These are phyloP conservation scores for Hydra vulgaris DNA, from an alignment of 30 jellyfish, hydroid and myxozoan species.

Conservation along the genomic window DNA sequence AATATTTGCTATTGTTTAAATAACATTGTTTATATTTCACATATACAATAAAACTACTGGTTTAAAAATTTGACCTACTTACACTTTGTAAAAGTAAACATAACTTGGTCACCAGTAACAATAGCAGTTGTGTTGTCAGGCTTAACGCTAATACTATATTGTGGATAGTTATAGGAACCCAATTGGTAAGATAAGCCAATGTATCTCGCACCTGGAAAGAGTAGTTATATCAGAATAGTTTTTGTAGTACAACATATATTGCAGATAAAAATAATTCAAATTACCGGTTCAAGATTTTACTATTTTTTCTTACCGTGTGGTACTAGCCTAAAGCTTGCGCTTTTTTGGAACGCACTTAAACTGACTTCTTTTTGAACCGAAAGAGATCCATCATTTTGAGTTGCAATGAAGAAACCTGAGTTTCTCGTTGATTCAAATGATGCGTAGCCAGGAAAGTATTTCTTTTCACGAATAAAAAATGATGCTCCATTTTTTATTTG, in stretches of 20 bases:
- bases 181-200: not conserved
- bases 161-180: slow-evolving; percentile 9
- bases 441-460: not conserved
- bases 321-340: not conserved
- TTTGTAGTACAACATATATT: too few species aligned
- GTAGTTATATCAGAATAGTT: too few species aligned
- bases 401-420: not conserved
- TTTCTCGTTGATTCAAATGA: not conserved
- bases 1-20: too few species aligned
- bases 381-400: not conserved
- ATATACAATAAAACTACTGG: too few species aligned
- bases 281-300: too few species aligned
- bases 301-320: not conserved
- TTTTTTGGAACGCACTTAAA: not conserved
- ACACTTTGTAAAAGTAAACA: too few species aligned
- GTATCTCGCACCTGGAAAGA: not conserved
- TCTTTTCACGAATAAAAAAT: not conserved
- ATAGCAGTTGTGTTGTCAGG: not conserved
- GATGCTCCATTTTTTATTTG: not conserved
- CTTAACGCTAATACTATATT: not conserved
- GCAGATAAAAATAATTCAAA: too few species aligned
- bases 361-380: not conserved
- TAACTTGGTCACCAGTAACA: too few species aligned
- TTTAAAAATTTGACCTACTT: too few species aligned
- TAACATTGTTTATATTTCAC: not conserved